Conservation (phyloP, 1,140 invertebrate genomes). For the Conus betulinus region DNA sequence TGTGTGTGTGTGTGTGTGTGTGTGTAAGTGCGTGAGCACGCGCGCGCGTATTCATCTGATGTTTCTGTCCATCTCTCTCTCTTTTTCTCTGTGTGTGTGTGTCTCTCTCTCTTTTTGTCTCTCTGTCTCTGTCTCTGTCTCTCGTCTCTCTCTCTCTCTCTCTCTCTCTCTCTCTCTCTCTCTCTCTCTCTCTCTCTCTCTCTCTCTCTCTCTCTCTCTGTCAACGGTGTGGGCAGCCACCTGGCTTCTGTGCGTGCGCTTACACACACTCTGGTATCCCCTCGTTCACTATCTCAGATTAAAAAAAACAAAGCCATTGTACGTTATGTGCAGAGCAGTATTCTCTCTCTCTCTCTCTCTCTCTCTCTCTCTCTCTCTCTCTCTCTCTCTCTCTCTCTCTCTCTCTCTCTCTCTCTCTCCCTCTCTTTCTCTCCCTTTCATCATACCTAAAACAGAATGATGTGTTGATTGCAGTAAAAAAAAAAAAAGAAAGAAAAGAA, state of each 20-base stretch:
- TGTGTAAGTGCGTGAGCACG: background rate
- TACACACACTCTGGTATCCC: too few relatives aligned
- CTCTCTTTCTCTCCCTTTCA: background rate
- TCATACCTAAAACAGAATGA: too few relatives aligned
- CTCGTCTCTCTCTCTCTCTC: background rate
- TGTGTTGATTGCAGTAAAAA: too few relatives aligned
- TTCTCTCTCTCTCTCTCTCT: too few relatives aligned
- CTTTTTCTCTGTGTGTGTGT: background rate
- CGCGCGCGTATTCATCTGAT: background rate
- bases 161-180: background rate
- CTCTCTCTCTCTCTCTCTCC: conserved; percentile 9
- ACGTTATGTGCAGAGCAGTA: too few relatives aligned
- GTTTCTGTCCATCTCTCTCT: background rate
- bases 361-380: too few relatives aligned
- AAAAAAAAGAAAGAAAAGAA: too few relatives aligned
- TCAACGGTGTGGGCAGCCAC: background rate
- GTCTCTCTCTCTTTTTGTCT: background rate
- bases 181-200: background rate
- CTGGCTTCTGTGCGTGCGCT: too few relatives aligned
- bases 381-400: background rate
- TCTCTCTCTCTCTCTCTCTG: background rate
- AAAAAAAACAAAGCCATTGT: too few relatives aligned
- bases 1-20: background rate
- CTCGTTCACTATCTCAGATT: too few relatives aligned
- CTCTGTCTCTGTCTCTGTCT: background rate